A percentile compares a stretch with the other conserved stretches of the same genome.
These are phyloP conservation scores for Xyrichtys novacula DNA, from an alignment of 2,797 vertebrate genomes.

Conservation along the genomic window DNA sequence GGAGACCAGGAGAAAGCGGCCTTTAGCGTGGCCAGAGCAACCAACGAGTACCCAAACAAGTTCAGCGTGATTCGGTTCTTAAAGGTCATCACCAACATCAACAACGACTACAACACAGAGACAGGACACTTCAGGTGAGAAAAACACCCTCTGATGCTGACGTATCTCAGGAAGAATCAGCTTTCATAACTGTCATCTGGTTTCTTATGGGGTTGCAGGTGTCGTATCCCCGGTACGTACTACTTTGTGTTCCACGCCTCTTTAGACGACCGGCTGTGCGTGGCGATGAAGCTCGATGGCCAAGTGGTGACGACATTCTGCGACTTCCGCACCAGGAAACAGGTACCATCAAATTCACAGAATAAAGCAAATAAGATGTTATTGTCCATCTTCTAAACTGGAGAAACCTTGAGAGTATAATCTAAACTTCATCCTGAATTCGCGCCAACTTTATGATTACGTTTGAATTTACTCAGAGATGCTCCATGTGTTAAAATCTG, in stretches of 20 bases:
- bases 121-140: conserved; percentile 68
- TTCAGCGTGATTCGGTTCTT: conserved; percentile 52
- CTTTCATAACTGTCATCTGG: no score
- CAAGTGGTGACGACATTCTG: conserved; percentile 46
- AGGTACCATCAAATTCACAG: conserved; percentile 38
- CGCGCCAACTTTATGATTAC: no score
- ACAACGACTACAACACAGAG: conserved; percentile 28
- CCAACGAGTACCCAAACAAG: background rate
- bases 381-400: no score
- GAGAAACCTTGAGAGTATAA: no score
- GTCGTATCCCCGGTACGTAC: conserved; percentile 66
- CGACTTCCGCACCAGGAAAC: conserved; percentile 38
- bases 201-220: conserved; percentile 32
- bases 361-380: no score
- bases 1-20: conserved; percentile 43
- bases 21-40: conserved; percentile 69
- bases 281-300: conserved; percentile 55
- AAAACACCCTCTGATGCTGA: background rate
- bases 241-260: conserved; percentile 75
- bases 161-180: no score
- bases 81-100: conserved; percentile 70
- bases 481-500: no score
- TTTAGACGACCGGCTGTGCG: conserved; percentile 46
- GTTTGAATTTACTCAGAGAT: no score
- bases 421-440: no score